Evolutionary conservation across 2,113 vertebrate species (phyloP), one percentile per base, ranked within the genome.

Genomic region (Smithornis capensis): DNA sequence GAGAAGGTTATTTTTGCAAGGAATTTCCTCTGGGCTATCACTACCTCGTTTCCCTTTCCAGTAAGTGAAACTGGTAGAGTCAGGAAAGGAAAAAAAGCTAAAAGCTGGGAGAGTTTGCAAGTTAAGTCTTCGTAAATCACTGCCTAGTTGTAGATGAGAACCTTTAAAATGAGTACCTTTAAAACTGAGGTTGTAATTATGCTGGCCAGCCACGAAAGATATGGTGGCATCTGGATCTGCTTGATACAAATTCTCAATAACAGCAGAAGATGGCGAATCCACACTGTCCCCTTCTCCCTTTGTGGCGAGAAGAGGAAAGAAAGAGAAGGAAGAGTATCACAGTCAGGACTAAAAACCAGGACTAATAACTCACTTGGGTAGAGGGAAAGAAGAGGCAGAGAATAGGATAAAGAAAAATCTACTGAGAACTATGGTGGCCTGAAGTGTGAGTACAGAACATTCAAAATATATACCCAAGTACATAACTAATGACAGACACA

Each of bases 211-310:
- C 33, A 95, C 90, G 53, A 99, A 98, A 0, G 33, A 15, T 45
- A 99, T n/a, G 18, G 95, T 47, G 2, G 92, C 89, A 21, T 10
- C 82, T 9, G 79, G 97, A 88, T 97, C 94, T 12, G 81, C 92
- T n/a, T 98, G 96, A 73, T 97, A 99, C 14, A 96, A 45, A 56
- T 97, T 96, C 92, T 99, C 99, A 89, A 99, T 93, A 50, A 97
- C 40, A 17, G 52, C 59, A 7, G 99, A 99, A 7, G 96, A 92
- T 9, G 98, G 95, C 0, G 97, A 97, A 0, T 95, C 97, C 33
- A 35, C 59, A 4, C 79, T 94, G 27, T 31, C 53, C 49, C 96
- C 97, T 77, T 98, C 96, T 60, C 98, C 98, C 98, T 99, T 60
- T 56, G 65, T 9, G 4, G 7, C 3, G 22, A 37, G 11, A 62